Conservation (phyloP, 2,797 vertebrate genomes). For the Tapirus indicus region DNA sequence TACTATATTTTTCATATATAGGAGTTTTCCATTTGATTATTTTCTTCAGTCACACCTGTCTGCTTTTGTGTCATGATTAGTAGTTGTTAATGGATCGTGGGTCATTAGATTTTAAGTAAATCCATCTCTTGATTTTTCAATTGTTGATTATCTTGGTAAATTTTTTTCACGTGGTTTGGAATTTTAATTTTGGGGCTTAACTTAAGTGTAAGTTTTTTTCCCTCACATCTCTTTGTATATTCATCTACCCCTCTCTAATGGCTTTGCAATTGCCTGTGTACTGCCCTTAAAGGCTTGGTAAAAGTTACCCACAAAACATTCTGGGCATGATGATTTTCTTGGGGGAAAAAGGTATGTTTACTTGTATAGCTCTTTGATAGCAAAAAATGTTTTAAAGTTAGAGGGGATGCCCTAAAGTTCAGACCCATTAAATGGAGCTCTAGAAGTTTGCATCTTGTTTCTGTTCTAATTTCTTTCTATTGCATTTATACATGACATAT, state of each 20-base stretch:
- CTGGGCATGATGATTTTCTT: not conserved
- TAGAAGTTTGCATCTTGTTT: not conserved
- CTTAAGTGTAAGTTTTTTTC: not conserved
- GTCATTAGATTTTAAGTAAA: constrained; percentile 30
- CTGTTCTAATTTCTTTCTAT: not conserved
- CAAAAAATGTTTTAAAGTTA: not conserved
- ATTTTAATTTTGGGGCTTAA: constrained; percentile 2
- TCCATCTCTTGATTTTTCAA: not conserved
- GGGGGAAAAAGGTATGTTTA: not conserved
- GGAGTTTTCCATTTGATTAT: constrained; percentile 9
- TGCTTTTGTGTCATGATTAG: constrained; percentile 3
- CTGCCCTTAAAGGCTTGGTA: not conserved
- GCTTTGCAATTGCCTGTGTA: not conserved
- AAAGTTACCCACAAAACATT: not conserved
- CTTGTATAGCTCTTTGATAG: not conserved
- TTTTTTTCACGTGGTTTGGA: not conserved
- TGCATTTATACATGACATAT: not conserved
- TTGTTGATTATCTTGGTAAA: not conserved
- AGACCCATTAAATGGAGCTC: not conserved
- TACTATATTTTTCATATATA: not conserved
- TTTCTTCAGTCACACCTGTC: not conserved
- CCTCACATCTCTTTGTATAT: not conserved
- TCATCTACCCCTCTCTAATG: not conserved
- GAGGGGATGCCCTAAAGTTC: not conserved
- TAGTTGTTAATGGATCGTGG: not conserved